phyloP scores from a whole-genome alignment of 2,888 invertebrate genomes.

The Proisotoma minuta region DNA sequence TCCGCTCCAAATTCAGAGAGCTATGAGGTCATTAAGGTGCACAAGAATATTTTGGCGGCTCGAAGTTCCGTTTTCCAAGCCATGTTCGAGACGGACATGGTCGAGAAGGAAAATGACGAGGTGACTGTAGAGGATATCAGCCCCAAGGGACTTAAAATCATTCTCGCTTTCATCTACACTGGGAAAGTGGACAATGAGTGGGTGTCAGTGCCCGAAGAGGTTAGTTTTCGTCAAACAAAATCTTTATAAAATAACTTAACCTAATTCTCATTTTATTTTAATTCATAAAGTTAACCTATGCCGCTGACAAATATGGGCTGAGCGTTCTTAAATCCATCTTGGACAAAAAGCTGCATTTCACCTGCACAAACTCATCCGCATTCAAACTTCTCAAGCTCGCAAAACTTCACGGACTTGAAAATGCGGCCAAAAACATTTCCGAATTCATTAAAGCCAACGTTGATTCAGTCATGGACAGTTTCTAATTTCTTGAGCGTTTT shows the following conservation, averaged over 20 bases:
- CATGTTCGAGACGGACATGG: constrained; percentile 4
- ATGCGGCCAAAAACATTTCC: not conserved
- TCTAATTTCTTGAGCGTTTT: too few species aligned
- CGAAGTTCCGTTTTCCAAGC: constrained; percentile 4
- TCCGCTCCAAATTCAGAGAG: not conserved
- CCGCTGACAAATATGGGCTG: not conserved
- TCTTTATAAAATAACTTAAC: too few species aligned
- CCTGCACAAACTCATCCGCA: not conserved
- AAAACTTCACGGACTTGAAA: not conserved
- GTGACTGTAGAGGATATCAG: not conserved
- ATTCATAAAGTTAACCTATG: too few species aligned
- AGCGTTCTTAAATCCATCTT: not conserved
- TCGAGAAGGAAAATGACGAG: not conserved
- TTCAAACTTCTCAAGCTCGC: not conserved
- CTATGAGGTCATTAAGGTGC: not conserved
- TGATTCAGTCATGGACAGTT: too few species aligned
- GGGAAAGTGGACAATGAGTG: not conserved
- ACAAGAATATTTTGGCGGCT: not conserved
- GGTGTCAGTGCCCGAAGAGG: not conserved
- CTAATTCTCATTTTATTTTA: too few species aligned
- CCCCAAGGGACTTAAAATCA: not conserved
- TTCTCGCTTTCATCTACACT: constrained; percentile 2
- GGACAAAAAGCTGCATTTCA: not conserved
- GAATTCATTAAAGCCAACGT: not conserved
- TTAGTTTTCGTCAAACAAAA: too few species aligned